Evolutionary conservation across 2,113 vertebrate species (phyloP).

Genomic region (Xenus cinereus): DNA sequence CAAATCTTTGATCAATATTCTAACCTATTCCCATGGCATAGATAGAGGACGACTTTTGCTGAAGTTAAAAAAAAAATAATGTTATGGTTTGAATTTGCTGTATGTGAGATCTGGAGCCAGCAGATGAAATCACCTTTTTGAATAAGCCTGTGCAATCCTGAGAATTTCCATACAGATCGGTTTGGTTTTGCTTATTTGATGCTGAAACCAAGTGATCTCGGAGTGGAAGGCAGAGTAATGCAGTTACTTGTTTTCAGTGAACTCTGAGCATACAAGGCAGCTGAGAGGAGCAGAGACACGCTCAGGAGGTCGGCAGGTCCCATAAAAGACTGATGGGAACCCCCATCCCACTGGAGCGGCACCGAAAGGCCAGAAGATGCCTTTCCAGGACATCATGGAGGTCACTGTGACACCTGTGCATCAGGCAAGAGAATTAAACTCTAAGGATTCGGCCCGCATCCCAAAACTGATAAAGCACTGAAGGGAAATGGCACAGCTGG

Average conservation of each 20-base stretch:
- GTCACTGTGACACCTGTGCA: background rate
- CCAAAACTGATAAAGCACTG: background rate
- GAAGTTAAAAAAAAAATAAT: background rate
- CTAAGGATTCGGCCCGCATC: background rate
- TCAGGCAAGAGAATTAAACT: background rate
- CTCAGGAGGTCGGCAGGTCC: background rate
- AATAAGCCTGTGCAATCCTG: background rate
- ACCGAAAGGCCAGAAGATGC: background rate
- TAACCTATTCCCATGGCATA: background rate
- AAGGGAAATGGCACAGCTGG: background rate
- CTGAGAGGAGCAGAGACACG: background rate
- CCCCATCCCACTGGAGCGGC: background rate
- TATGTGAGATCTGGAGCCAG: background rate
- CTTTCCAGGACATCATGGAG: background rate
- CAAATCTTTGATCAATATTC: background rate
- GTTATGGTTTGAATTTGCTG: background rate
- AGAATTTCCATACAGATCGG: background rate
- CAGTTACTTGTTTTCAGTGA: background rate
- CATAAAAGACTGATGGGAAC: background rate
- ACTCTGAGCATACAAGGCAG: background rate
- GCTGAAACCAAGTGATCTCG: background rate
- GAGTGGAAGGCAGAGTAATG: background rate
- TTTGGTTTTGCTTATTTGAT: background rate
- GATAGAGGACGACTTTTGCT: background rate
- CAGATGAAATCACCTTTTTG: background rate